Evolutionary conservation across 2,888 invertebrate genomes (phyloP), one percentile per base, ranked within the genome.

Genomic region (Cyaniris semiargus): DNA sequence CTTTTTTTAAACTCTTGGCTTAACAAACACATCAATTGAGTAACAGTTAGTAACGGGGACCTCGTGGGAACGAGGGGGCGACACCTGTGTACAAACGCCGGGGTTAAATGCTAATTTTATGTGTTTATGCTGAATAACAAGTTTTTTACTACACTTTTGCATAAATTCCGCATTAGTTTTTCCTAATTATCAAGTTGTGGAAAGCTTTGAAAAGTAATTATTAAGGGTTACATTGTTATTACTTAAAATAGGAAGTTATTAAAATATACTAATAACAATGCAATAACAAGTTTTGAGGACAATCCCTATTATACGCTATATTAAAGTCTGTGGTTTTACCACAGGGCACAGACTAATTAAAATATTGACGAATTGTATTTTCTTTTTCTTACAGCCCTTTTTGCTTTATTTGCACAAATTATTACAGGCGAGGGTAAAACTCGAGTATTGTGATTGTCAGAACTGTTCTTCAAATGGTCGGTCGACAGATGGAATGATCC

Each of bases 71-170:
- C 60, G 60, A 60, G 60, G 60, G 23, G 60, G 10, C 60, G 60
- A 21, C 60, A 60, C 60, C 60, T 60, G 60, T 13, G 4, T 13
- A 13, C 23, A 58, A 58, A 21, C 21, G 58, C 21, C 58, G 58
- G 58, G 21, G 58, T 10, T 58, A n/a, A n/a, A 60, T 60, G 60
- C 60, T 60, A 60, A 60, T 60, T 21, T 58, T 58, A 60, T 60
- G 4, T 60, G 60, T 60, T 23, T 60, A 53, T 48, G 8, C 53
- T 15, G 48, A 53, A 53, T 53, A 18, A 53, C 58, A 58, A 7
- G 58, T 58, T 58, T 21, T 21, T 58, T 58, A 58, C 58, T 8
- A 18, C 8, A 58, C 4, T 58, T 53, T 21, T 58, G 58, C 58
- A 58, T 58, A 58, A 58, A 8, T 58, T 58, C 8, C 21, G 21